Conservation (phyloP, 2,888 invertebrate genomes). For the Mellilla xanthometata region DNA sequence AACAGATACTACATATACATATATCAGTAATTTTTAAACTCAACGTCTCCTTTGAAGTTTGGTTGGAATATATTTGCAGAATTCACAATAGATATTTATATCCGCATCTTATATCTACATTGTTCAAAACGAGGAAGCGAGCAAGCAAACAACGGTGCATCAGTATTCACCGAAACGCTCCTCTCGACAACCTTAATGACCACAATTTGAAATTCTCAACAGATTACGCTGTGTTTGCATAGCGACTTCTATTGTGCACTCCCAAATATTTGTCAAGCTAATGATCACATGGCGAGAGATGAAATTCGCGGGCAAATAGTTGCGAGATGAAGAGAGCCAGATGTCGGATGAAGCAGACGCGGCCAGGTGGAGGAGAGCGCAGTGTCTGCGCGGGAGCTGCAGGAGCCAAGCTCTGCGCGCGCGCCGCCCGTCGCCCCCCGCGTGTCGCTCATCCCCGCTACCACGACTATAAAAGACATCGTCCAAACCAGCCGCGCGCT, state of each 20-base stretch:
- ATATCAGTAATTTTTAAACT: too few relatives aligned
- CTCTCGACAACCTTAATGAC: slow-evolving; percentile 14
- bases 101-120: slow-evolving; percentile 8
- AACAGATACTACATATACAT: too few relatives aligned
- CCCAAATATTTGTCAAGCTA: slow-evolving; percentile 15
- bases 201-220: slow-evolving; percentile 7
- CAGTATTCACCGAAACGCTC: slow-evolving; percentile 14
- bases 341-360: neutral
- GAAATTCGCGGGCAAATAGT: slow-evolving; percentile 6
- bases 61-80: neutral
- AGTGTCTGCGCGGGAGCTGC: slow-evolving; percentile 4
- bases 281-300: slow-evolving; percentile 14
- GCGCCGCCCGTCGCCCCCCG: slow-evolving; percentile 48
- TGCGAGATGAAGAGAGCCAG: slow-evolving; percentile 1
- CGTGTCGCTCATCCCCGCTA: slow-evolving; percentile 73
- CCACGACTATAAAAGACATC: slow-evolving; percentile 72
- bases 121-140: slow-evolving; percentile 6
- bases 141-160: slow-evolving; percentile 17
- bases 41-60: neutral
- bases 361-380: neutral
- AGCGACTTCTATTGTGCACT: slow-evolving; percentile 16
- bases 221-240: slow-evolving; percentile 20
- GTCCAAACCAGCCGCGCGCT: slow-evolving; percentile 77
- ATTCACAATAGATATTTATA: slow-evolving; percentile 4
- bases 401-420: slow-evolving; percentile 7